Evolutionary conservation across 2,797 vertebrate species (phyloP).

Genomic region (Aotus griseimembra): DNA sequence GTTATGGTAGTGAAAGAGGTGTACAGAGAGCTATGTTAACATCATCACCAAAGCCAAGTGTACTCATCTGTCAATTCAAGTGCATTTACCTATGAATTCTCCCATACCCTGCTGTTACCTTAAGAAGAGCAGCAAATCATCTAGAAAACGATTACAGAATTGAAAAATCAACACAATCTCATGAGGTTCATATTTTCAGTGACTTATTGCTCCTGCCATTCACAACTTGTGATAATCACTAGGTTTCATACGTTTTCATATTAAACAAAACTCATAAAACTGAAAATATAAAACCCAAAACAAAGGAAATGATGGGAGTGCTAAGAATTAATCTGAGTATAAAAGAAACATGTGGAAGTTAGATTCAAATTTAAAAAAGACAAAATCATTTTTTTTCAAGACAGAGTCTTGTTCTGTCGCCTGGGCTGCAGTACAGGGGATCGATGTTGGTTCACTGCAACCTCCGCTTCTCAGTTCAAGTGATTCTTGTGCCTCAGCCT

Average conservation of each 20-base stretch:
- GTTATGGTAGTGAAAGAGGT: not conserved
- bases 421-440: too few species aligned
- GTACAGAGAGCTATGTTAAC: not conserved
- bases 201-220: not conserved
- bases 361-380: not conserved
- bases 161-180: not conserved
- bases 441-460: not conserved
- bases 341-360: not conserved
- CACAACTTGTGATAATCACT: not conserved
- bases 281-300: not conserved
- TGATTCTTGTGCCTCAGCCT: not conserved
- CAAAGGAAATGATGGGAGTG: not conserved
- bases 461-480: not conserved
- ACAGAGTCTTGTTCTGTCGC: too few species aligned
- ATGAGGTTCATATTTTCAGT: not conserved
- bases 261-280: not conserved
- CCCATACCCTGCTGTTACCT: not conserved
- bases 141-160: not conserved
- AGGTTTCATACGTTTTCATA: not conserved
- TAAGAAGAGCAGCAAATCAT: not conserved
- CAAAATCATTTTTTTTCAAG: not conserved
- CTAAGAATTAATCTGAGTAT: not conserved
- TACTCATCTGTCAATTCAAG: not conserved
- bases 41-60: not conserved
- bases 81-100: not conserved